Evolutionary conservation across 1,140 invertebrate genomes (phyloP), one percentile per base, ranked within the genome.

Genomic region (Caenorhabditis remanei): DNA sequence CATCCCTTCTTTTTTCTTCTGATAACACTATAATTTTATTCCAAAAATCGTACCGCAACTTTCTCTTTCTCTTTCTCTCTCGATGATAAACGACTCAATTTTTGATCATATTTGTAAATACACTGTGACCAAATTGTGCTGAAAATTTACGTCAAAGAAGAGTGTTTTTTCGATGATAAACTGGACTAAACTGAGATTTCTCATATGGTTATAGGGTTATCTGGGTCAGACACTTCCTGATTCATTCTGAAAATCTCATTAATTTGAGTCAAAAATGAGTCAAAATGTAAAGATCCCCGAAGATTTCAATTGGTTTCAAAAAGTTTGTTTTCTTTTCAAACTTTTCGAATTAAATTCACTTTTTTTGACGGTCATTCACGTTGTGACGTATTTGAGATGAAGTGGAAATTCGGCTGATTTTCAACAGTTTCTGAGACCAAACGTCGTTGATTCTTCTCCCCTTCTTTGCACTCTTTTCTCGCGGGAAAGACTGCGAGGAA

Each of bases 341-440:
- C 5, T 71, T 41, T 5, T 63, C n/a, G 65, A 71, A 46, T 46
- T 50, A n/a, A 14, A 50, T 79, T 79, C 13, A 71, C 21, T 19
- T 21, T 46, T 50, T 79, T 79, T 79, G 71, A 50, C 71, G 71
- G 71, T 79, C 71, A 79, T 50, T 79, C 16, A 16, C 16, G 14
- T 46, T 8, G 40, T 79, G 71, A 79, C 71, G 71, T 79, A 8
- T 1, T n/a, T 46, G 9, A 32, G 43, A 50, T 50, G 71, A 79
- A 79, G 71, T 79, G 71, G 71, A 79, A 79, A 50, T 79, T 79
- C 46, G 71, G 4, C 40, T 50, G n/a, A 79, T 32, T 79, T 79
- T 32, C 11, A 21, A 79, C 71, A 79, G 71, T 53, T n/a, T 50
- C 40, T 14, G n/a, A 79, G 46, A 79, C 21, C 71, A 79, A 79